Evolutionary conservation across 2,113 vertebrate genomes (phyloP), one percentile per base, ranked within the genome.

Genomic region (Cheilinus undulatus): DNA sequence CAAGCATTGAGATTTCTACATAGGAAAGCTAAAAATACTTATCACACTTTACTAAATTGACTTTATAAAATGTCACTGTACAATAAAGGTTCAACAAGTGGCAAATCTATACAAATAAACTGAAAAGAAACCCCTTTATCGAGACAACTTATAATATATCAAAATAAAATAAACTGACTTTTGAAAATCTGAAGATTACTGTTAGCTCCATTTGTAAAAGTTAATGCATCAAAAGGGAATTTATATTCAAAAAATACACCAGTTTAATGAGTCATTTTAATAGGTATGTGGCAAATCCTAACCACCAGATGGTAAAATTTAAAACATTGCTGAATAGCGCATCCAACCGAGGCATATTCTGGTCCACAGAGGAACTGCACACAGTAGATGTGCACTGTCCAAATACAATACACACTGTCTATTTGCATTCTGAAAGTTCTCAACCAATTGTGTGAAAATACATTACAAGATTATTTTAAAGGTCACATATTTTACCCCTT

Each of bases 61-160:
- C 84, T 81, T 86, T 81, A 88, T 90, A 87, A 86, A 92, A 92
- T 88, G 92, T 83, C 82, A 92, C 79, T 92, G 89, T 90, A 85
- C 89, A 92, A 88, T 88, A 91, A 86, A 91, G 70, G 86, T 87
- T 92, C 64, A 82, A 82, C 54, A 60, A 89, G 90, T 85, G 83
- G 78, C 69, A 80, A 88, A 80, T 89, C 76, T 90, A 91, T 90
- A 92, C 85, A 90, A 88, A 90, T 77, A 86, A 75, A 83, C 67
- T 78, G 86, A 75, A 85, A 87, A 91, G 85, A 88, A 92, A 88
- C 80, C 73, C 60, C 65, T 86, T 77, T 86, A 86, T 83, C 56
- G 48, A 85, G 81, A 91, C 69, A 83, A 90, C 83, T 85, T 45
- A 83, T 80, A 82, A 82, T 80, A 84, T 83, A 87, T 88, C 67